Evolutionary conservation across 2,888 invertebrate species (phyloP).

Genomic region (Chrysotoxum bicinctum): DNA sequence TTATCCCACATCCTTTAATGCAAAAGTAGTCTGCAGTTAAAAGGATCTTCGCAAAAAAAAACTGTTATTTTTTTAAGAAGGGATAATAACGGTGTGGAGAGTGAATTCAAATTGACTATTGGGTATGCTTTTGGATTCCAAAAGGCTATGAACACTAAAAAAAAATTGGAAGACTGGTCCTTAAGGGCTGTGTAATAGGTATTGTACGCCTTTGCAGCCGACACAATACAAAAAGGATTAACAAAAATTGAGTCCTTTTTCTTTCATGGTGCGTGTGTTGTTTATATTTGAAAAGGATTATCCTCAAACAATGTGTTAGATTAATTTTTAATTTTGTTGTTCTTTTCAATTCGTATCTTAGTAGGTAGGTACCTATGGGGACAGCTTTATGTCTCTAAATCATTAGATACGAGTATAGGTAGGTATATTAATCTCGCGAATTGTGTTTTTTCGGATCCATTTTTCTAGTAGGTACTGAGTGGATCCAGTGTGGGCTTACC

Average conservation of each 20-base stretch:
- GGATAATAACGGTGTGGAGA: slow-evolving; percentile 69
- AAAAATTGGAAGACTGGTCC: background rate
- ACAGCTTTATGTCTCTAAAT: too few species aligned
- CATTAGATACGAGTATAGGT: too few species aligned
- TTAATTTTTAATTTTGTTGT: slow-evolving; percentile 51
- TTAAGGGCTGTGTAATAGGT: slow-evolving; percentile 16
- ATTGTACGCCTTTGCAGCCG: slow-evolving; percentile 25
- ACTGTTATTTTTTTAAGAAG: slow-evolving; percentile 67
- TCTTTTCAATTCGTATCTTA: slow-evolving; percentile 26
- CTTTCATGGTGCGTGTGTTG: slow-evolving; percentile 34
- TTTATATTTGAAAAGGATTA: slow-evolving; percentile 59
- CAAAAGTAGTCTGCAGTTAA: slow-evolving; percentile 63
- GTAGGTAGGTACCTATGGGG: too few species aligned
- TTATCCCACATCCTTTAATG: slow-evolving; percentile 50
- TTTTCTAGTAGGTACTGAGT: too few species aligned
- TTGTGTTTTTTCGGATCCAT: too few species aligned
- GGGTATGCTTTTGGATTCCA: slow-evolving; percentile 13
- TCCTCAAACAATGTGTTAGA: slow-evolving; percentile 32
- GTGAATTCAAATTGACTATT: slow-evolving; percentile 69
- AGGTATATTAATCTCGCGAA: too few species aligned
- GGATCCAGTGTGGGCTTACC: too few species aligned
- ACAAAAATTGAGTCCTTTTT: slow-evolving; percentile 22
- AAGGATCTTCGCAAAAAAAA: slow-evolving; percentile 42
- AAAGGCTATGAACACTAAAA: background rate
- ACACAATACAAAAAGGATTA: slow-evolving; percentile 33